Evolutionary conservation across 2,797 vertebrate genomes (phyloP), one percentile per base, ranked within the genome.

Genomic region (Loris lydekkerianus): DNA sequence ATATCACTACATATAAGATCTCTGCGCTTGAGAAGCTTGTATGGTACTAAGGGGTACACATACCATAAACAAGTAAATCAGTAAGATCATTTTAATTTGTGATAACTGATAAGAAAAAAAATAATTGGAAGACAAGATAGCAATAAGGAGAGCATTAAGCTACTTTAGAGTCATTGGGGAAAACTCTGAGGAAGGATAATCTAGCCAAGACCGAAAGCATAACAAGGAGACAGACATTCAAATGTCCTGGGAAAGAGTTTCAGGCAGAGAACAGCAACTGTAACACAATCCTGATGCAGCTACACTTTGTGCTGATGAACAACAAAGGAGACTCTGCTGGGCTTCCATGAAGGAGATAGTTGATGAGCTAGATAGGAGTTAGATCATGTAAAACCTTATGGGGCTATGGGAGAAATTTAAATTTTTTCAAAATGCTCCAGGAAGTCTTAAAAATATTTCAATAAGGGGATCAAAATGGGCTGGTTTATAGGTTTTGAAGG

Each of bases 341-440:
- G 31, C 53, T 70, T 61, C 53, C 40, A 23, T 63, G 29, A 61
- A 76, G 37, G 43, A 83, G 17, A 77, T 65, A 37, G 43, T 31
- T 84, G 61, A 69, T 23, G 5, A 76, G 43, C 75, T 43, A 81
- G 10, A 5, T 34, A 70, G 60, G 21, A 58, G 43, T n/a, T 67
- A 77, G 37, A 82, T 40, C 20, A 43, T 13, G 29, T 76, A 81
- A 27, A 87, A 18, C 67, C 23, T 87, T 37, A 34, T 34, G 85
- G 85, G 31, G 11, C 89, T 14, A 27, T 10, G 73, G n/a, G 29
- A 86, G 15, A 95, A 75, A 86, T 21, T 46, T n/a, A 9, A 75
- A 76, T 89, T 92, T 61, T 83, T 93, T 82, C 63, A 56, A 77
- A 94, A 70, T 60, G 37, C 56, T 87, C 87, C n/a, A 72, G 6